phyloP scores from a whole-genome alignment of 2,113 vertebrate species.

The Zootoca vivipara region DNA sequence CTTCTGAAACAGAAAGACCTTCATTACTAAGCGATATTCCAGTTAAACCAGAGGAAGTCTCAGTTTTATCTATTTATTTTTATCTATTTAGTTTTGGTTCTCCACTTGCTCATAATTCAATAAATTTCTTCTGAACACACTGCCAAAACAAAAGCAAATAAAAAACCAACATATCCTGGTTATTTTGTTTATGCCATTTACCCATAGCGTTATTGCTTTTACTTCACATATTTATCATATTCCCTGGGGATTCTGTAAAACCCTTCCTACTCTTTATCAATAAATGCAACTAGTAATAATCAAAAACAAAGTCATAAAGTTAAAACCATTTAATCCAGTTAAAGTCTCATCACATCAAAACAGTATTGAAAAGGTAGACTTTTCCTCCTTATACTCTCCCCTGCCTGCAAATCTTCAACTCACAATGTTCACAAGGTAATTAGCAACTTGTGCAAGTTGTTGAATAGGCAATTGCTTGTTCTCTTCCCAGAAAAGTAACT shows the following conservation, averaged over 20 bases:
- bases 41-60: background rate
- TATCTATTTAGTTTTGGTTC: background rate
- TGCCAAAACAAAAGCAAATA: background rate
- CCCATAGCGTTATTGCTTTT: background rate
- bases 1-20: background rate
- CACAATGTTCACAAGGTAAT: conserved; percentile 64
- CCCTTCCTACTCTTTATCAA: conserved; percentile 42
- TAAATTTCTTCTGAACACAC: background rate
- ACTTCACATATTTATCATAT: background rate
- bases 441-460: conserved; percentile 56
- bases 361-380: conserved; percentile 59
- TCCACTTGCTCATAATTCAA: background rate
- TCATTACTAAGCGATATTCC: fast-evolving
- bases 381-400: conserved; percentile 44
- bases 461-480: conserved; percentile 64
- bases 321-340: conserved; percentile 68
- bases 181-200: background rate
- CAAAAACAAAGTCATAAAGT: conserved; percentile 70
- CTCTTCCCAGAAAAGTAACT: conserved; percentile 50
- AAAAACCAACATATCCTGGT: fast-evolving
- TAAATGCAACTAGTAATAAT: conserved; percentile 45
- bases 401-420: conserved; percentile 60
- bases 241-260: conserved; percentile 47
- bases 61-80: background rate
- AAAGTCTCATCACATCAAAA: conserved; percentile 69